A percentile compares a stretch with the other conserved stretches of the same genome.
Conservation (phyloP, 2,113 vertebrate species). For the Bungarus multicinctus region DNA sequence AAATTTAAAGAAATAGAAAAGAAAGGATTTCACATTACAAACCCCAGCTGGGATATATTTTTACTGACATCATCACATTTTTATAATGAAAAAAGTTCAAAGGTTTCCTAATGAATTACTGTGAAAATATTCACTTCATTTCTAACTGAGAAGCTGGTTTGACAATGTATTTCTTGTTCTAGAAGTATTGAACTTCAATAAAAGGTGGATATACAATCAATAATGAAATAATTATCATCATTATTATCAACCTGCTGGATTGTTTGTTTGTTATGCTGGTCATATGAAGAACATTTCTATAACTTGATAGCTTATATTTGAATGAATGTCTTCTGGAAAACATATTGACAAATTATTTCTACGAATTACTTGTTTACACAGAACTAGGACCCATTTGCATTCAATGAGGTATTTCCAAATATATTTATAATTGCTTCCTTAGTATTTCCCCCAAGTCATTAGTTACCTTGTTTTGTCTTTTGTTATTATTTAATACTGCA, state of each 20-base stretch:
- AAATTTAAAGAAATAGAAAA: neutral
- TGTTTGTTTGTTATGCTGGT: neutral
- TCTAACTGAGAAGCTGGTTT: conserved; percentile 35
- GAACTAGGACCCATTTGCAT: neutral
- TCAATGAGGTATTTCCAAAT: neutral
- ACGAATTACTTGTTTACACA: neutral
- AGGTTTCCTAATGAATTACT: conserved; percentile 12
- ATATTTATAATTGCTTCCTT: neutral
- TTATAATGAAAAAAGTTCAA: conserved; percentile 13
- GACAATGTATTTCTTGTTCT: conserved; percentile 6
- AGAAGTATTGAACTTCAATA: conserved; percentile 15
- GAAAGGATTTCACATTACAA: neutral
- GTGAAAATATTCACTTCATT: conserved; percentile 37
- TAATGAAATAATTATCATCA: neutral
- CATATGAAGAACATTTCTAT: neutral
- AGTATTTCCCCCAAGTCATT: neutral
- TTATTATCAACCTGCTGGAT: neutral
- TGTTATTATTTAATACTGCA: neutral
- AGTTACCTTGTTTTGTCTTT: neutral
- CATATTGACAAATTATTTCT: neutral
- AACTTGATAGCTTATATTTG: neutral
- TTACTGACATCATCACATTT: conserved; percentile 35
- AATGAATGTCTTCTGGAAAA: neutral
- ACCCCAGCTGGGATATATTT: conserved; percentile 21
- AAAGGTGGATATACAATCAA: neutral